A percentile compares a stretch with the other conserved stretches of the same genome.
phyloP scores from a whole-genome alignment of 2,113 vertebrate species.

The Felis chaus region DNA sequence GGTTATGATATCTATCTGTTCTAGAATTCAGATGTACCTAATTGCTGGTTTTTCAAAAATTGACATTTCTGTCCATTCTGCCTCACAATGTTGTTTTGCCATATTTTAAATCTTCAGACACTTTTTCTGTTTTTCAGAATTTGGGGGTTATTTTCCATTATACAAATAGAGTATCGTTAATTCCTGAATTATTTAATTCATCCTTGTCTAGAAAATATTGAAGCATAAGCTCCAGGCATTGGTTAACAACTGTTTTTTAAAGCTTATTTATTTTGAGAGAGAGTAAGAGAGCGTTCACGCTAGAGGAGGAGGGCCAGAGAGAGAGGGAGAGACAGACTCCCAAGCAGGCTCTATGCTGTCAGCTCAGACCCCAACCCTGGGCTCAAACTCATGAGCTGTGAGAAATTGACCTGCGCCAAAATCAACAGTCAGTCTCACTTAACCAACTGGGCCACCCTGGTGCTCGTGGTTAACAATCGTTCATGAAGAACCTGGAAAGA shows the following conservation, averaged over 20 bases:
- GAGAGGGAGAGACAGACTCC: no score
- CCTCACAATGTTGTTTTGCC: not conserved
- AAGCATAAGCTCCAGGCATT: not conserved
- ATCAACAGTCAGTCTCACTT: no score
- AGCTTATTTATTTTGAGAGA: no score
- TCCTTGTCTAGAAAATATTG: not conserved
- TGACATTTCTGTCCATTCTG: not conserved
- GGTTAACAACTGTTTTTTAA: not conserved
- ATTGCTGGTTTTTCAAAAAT: not conserved
- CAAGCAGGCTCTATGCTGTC: no score
- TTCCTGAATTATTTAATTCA: not conserved
- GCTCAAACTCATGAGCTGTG: no score
- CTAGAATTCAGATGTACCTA: not conserved
- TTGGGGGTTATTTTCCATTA: not conserved
- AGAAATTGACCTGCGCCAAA: no score
- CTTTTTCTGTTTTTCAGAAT: conserved; percentile 29
- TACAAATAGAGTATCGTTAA: not conserved
- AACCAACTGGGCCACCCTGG: no score
- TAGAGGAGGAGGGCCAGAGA: no score
- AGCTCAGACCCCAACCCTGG: no score
- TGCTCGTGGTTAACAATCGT: not conserved
- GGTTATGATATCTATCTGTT: not conserved
- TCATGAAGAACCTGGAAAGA: not conserved
- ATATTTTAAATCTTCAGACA: not conserved
- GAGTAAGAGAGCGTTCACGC: no score